Base-by-base conservation (phyloP, 2,113 vertebrate genomes). In the Labeo rohita region DNA sequence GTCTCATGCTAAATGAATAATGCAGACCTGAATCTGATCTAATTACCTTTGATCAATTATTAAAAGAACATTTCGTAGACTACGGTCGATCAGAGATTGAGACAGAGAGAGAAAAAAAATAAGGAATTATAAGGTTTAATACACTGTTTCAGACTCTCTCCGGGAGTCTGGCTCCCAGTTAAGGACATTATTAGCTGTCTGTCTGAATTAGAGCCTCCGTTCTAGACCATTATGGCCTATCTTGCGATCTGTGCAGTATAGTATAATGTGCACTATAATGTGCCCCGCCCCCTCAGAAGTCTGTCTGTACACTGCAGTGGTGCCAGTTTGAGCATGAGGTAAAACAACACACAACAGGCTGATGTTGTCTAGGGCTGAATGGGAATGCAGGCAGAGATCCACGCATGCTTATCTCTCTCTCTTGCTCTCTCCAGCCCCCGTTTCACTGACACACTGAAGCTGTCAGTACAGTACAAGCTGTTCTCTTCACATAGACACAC, bases 21-120 rank as follows among this genome's bases (percentile, higher is more conserved):
- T 93, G 86, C 52, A 66, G 90, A 87, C 83, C 86, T 66, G 87
- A 90, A 87, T 39, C 39, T 39, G 39, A 89, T 91, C 84, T 91
- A 92, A 93, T 93, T 92, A 92, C 88, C 88, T 93, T 88, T 88
- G 88, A 93, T 93, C 87, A 89, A 93, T 94, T 94, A 93, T 94
- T 94, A 90, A 95, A 91, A 85, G 84, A 45, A 85, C 85, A 85
- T 88, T 87, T 88, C 73, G 84, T 86, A 91, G 90, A 87, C 87
- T 78, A 89, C 70, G 82, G 88, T 83, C 87, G 66, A 65, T 85
- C 84, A 81, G 70, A 85, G 65, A 45, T 43, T 49, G 72, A 77
- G 65, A 49, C n/a, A 70, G 23, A n/a, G 8, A 39, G 39, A 39
- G 49, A 10, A 23, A 28, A 15, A 23, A 52, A 11, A 49, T 4